These are phyloP conservation scores for Periplaneta americana DNA, from an alignment of 1,140 invertebrate species.

Conservation along the genomic window DNA sequence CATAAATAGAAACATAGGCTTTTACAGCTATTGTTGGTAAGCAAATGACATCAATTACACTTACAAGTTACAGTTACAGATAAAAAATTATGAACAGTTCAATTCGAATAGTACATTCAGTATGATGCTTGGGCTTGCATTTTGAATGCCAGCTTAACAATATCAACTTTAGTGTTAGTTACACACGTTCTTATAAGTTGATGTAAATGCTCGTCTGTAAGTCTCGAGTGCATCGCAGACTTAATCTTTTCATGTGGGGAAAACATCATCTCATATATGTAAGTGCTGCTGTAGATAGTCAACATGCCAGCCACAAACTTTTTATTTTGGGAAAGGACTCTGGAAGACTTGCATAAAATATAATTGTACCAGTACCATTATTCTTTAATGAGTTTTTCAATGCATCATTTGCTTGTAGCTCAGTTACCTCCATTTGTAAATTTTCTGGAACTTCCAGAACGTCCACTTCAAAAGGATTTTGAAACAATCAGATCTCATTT, in stretches of 20 bases:
- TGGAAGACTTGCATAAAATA: background rate
- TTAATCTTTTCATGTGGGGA: background rate
- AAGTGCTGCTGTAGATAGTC: constrained; percentile 3
- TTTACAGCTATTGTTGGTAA: background rate
- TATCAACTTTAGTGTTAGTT: background rate
- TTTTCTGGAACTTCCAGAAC: background rate
- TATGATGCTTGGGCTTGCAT: background rate
- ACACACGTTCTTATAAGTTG: background rate
- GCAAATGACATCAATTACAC: background rate
- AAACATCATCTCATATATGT: constrained; percentile 11
- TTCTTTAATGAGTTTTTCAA: background rate
- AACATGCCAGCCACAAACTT: background rate
- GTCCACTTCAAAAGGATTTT: background rate
- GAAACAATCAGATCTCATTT: background rate
- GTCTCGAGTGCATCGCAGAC: background rate
- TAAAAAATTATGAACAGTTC: background rate
- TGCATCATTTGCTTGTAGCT: too few relatives aligned
- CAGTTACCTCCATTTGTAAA: background rate
- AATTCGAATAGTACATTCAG: background rate
- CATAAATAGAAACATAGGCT: background rate
- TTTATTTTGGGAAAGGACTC: background rate
- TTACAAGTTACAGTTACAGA: background rate
- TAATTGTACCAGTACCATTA: background rate
- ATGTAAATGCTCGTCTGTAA: background rate
- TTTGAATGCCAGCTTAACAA: background rate